Percentiles rank a stretch among this genome's conserved stretches.
Conservation (phyloP, 1,140 invertebrate species). For the Eubasilissa regina region DNA sequence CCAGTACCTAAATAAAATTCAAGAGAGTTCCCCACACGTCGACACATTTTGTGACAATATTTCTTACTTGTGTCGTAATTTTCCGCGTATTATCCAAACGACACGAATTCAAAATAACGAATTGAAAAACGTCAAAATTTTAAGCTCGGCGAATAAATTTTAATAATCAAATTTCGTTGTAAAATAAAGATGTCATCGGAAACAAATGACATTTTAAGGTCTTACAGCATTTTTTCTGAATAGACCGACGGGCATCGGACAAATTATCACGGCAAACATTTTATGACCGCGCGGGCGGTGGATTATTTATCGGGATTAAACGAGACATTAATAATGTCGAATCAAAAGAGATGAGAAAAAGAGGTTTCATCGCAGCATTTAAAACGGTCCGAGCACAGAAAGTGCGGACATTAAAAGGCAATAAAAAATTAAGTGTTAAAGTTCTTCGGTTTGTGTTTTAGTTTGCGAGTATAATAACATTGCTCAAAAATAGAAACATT, state of each 20-base stretch:
- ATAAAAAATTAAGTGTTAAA: slow-evolving; percentile 10
- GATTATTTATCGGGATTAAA: neutral
- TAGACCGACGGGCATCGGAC: neutral
- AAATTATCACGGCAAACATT: neutral
- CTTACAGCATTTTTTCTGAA: neutral
- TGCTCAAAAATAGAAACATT: too few relatives aligned
- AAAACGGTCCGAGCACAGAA: neutral
- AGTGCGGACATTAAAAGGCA: slow-evolving; percentile 15
- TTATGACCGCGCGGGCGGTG: slow-evolving; percentile 10
- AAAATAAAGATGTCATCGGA: neutral
- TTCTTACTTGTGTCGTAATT: too few relatives aligned
- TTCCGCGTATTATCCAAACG: too few relatives aligned
- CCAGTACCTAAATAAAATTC: too few relatives aligned
- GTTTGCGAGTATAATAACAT: neutral
- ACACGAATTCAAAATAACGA: too few relatives aligned
- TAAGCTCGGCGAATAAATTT: too few relatives aligned
- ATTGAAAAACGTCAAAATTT: too few relatives aligned
- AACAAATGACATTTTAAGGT: neutral
- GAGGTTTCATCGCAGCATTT: slow-evolving; percentile 1
- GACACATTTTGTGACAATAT: too few relatives aligned
- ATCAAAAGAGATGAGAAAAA: neutral
- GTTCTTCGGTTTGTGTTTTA: neutral
- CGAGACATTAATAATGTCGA: neutral
- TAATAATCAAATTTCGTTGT: too few relatives aligned
- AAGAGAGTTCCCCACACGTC: too few relatives aligned